Percentiles rank a stretch among this genome's conserved stretches.
These are phyloP conservation scores for Latrodectus geometricus DNA, from an alignment of 1,140 invertebrate species.

Conservation along the genomic window DNA sequence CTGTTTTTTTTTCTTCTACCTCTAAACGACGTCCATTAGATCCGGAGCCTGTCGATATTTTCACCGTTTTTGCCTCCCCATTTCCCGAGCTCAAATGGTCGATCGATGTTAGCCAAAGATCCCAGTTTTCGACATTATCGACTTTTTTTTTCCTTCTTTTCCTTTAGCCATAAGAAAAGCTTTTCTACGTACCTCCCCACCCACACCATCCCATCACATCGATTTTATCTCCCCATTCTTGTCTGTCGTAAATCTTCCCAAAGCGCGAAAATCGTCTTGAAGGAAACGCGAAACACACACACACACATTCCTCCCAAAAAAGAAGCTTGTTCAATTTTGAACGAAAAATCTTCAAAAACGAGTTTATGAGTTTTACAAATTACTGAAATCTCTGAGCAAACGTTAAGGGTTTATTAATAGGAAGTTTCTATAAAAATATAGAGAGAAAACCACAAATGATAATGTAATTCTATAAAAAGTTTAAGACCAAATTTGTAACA, in stretches of 20 bases:
- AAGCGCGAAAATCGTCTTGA: slow-evolving; percentile 18
- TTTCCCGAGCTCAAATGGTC: background rate
- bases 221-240: slow-evolving; percentile 26
- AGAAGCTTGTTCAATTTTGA: too few species aligned
- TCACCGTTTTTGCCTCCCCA: slow-evolving; percentile 16
- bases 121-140: slow-evolving; percentile 53
- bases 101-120: slow-evolving; percentile 40
- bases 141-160: slow-evolving; percentile 23
- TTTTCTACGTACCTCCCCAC: background rate
- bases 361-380: too few species aligned
- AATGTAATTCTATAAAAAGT: too few species aligned
- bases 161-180: background rate
- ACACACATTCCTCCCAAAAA: too few species aligned
- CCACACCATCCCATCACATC: background rate
- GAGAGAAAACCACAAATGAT: too few species aligned
- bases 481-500: too few species aligned
- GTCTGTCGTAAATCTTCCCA: slow-evolving; percentile 34
- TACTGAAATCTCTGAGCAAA: too few species aligned
- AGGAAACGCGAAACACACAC: background rate
- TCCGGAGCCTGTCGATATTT: slow-evolving; percentile 25
- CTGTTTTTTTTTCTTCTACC: slow-evolving; percentile 11
- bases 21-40: slow-evolving; percentile 37
- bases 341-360: too few species aligned
- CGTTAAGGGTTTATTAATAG: too few species aligned
- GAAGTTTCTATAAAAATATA: too few species aligned